These are phyloP conservation scores for Acrocephalus scirpaceus DNA, from an alignment of 2,797 vertebrate genomes.

Conservation along the genomic window DNA sequence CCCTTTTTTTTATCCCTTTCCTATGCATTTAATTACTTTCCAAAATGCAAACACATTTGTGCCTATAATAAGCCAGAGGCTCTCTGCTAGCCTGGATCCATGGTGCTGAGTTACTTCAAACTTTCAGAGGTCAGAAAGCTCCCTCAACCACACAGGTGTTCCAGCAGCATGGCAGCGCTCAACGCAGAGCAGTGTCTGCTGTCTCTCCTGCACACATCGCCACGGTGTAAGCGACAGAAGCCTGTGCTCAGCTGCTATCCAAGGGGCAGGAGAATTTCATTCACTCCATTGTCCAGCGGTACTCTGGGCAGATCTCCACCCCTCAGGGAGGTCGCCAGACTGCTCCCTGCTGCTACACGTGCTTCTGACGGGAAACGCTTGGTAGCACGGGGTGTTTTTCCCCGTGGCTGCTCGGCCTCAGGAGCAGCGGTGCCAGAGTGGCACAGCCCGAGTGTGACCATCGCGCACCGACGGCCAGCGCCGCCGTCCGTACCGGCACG, in stretches of 20 bases:
- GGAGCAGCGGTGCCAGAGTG: rapidly evolving
- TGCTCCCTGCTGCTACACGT: rapidly evolving
- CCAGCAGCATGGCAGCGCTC: rapidly evolving
- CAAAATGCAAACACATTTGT: background rate
- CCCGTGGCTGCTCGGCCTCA: rapidly evolving
- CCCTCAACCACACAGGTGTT: background rate
- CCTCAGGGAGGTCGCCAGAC: rapidly evolving
- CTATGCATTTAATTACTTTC: background rate
- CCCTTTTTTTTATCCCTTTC: background rate
- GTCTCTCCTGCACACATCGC: rapidly evolving
- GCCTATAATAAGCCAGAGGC: background rate
- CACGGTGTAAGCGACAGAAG: rapidly evolving
- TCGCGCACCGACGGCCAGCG: no score
- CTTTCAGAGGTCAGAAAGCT: rapidly evolving
- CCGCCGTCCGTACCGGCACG: no score
- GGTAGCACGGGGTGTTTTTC: rapidly evolving
- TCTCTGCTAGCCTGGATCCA: no score
- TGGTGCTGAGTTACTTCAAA: no score
- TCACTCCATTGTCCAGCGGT: background rate
- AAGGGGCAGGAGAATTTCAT: rapidly evolving
- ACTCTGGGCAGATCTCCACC: background rate
- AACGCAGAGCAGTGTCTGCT: rapidly evolving
- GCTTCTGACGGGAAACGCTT: no score
- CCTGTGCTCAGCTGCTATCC: rapidly evolving
- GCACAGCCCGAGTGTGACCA: no score